phyloP scores from a whole-genome alignment of 2,797 vertebrate genomes.

The Rhynchonycteris naso region DNA sequence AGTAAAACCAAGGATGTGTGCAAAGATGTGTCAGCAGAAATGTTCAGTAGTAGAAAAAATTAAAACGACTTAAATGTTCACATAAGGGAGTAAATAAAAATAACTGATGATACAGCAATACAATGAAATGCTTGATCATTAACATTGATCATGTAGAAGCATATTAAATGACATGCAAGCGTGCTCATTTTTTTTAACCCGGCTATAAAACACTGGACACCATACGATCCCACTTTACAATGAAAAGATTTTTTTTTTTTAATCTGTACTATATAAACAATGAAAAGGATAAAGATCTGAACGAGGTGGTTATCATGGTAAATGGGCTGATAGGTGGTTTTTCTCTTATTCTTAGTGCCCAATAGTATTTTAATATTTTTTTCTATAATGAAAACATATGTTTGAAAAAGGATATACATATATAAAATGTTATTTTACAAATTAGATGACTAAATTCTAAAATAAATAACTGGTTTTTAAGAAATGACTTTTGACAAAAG shows the following conservation, averaged over 20 bases:
- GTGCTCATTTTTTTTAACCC: slow-evolving; percentile 56
- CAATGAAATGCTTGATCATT: slow-evolving; percentile 56
- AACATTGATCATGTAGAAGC: slow-evolving; percentile 67
- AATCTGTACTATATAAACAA: slow-evolving; percentile 13
- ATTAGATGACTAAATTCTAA: not conserved
- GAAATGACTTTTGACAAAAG: not conserved
- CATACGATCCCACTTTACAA: not conserved
- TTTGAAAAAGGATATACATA: slow-evolving; percentile 32
- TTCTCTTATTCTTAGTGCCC: not conserved
- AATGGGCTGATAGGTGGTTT: not conserved
- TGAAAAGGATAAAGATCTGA: slow-evolving; percentile 50
- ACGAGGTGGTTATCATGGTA: not conserved
- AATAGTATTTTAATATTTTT: not conserved
- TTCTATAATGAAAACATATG: not conserved
- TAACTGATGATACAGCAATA: slow-evolving; percentile 45
- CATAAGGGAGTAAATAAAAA: slow-evolving; percentile 65
- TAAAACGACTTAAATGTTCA: slow-evolving; percentile 32
- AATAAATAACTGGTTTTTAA: not conserved
- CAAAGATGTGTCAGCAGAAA: slow-evolving; percentile 49
- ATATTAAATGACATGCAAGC: slow-evolving; percentile 56
- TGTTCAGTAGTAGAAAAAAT: slow-evolving; percentile 14
- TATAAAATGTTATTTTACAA: not conserved
- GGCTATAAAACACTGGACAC: slow-evolving; percentile 23
- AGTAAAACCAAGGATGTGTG: slow-evolving; percentile 51
- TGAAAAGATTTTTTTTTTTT: not conserved